Base-by-base conservation (phyloP, 1,140 invertebrate genomes). In the Leptopilina clavipes region DNA sequence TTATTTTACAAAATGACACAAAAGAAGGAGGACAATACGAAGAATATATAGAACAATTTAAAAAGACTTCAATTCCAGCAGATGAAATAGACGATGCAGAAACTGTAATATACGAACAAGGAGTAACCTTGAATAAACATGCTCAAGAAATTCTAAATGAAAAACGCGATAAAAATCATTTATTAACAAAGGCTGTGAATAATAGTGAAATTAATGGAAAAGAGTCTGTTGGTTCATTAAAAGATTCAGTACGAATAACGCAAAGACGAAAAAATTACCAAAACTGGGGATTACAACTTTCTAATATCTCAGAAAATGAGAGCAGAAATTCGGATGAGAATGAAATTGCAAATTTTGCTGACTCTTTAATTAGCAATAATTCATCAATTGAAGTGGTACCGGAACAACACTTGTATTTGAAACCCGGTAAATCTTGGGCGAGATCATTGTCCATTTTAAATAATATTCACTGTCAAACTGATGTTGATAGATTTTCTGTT, bases 361-460 rank as follows among this genome's bases (percentile, higher is more conserved):
- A 40, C 7, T 70, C 48, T 17, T 54, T 5, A 45, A 45, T 6
- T n/a, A 77, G 8, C 22, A 72, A 74, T 74, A 19, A 43, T 25
- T 45, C 19, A 56, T n/a, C 54, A 71, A 40, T 37, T 12, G 25
- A 73, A 40, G 11, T 65, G 44, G 1, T 7, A 45, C 17, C 22
- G 31, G 70, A 77, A n/a, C 80, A 81, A 43, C 54, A 48, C 11
- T n/a, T 90, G 25, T 86, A 83, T 65, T 77, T 91, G 10, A 88
- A 87, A 72, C 85, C 90, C 11, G 87, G 89, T 1, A 91, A 91
- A 76, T 84, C 79, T 11, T 91, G 88, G 88, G 79, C 86, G 11
- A 86, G 90, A 79, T 90, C 89, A 18, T 76, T 91, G n/a, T 89
- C 89, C 1, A 89, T 90, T 75, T 81, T 90, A 11, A 86, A 84